A percentile compares a stretch with the other conserved stretches of the same genome.
phyloP scores from a whole-genome alignment of 2,113 vertebrate species.

The Brachyistius frenatus region DNA sequence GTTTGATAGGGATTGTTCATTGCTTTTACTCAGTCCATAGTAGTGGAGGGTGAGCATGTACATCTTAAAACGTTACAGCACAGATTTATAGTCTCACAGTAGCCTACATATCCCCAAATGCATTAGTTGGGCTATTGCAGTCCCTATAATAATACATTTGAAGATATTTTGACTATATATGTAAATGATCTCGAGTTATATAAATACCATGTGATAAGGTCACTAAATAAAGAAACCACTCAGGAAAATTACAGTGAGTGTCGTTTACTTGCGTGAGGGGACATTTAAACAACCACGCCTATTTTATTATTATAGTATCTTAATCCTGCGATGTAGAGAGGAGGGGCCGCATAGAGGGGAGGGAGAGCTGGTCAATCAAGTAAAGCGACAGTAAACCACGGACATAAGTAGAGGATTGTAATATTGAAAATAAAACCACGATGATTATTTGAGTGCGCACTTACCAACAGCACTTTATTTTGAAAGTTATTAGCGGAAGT shows the following conservation, averaged over 20 bases:
- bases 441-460: rapidly evolving
- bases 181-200: background rate
- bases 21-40: too few species aligned
- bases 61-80: too few species aligned
- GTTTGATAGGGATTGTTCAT: background rate
- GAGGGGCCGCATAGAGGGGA: slow-evolving; percentile 19
- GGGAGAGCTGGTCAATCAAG: background rate
- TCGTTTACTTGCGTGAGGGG: slow-evolving; percentile 26
- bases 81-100: too few species aligned
- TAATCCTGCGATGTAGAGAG: slow-evolving; percentile 17
- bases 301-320: slow-evolving; percentile 11
- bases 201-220: background rate
- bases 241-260: background rate
- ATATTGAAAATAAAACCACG: slow-evolving; percentile 22
- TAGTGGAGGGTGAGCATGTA: too few species aligned
- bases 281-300: slow-evolving; percentile 53
- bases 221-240: background rate
- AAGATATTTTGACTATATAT: background rate
- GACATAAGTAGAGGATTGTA: rapidly evolving
- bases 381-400: background rate
- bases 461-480: slow-evolving; percentile 32
- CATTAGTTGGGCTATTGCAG: background rate
- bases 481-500: slow-evolving; percentile 8
- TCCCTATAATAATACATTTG: background rate
- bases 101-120: background rate